These are phyloP conservation scores for Eupithecia subumbrata DNA, from an alignment of 2,888 invertebrate species.

Conservation along the genomic window DNA sequence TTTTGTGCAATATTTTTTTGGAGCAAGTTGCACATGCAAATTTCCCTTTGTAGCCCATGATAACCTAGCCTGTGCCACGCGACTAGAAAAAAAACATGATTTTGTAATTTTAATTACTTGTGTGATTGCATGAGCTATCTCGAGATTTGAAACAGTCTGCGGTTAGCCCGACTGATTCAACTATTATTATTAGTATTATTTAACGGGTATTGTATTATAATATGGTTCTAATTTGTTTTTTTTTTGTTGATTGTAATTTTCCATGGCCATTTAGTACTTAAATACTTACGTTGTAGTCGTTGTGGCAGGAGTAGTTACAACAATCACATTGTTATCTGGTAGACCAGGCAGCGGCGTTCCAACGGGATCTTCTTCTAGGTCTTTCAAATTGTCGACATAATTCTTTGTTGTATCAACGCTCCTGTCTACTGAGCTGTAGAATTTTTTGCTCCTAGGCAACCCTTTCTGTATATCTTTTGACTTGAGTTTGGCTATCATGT, in stretches of 20 bases:
- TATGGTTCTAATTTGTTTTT: no score
- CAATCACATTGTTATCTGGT: constrained; percentile 66
- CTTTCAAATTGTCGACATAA: constrained; percentile 61
- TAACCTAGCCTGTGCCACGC: neutral
- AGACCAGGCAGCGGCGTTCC: constrained; percentile 66
- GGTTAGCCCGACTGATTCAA: no score
- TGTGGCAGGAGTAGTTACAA: constrained; percentile 65
- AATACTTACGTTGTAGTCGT: constrained; percentile 31
- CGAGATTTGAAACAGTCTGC: no score
- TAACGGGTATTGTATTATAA: no score
- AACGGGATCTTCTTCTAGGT: constrained; percentile 73
- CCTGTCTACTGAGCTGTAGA: constrained; percentile 34
- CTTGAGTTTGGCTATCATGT: constrained; percentile 59
- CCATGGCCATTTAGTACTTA: neutral
- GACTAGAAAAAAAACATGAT: neutral
- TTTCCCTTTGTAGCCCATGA: neutral
- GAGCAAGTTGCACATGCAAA: neutral
- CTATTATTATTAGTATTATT: no score
- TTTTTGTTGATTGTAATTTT: neutral
- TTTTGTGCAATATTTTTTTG: no score
- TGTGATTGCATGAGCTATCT: no score
- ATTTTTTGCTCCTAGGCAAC: constrained; percentile 48
- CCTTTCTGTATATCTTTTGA: constrained; percentile 62
- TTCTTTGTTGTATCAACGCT: constrained; percentile 56
- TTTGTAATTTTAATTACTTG: neutral